Base-by-base conservation (phyloP, 2,797 vertebrate genomes). In the Tragelaphus eurycerus region DNA sequence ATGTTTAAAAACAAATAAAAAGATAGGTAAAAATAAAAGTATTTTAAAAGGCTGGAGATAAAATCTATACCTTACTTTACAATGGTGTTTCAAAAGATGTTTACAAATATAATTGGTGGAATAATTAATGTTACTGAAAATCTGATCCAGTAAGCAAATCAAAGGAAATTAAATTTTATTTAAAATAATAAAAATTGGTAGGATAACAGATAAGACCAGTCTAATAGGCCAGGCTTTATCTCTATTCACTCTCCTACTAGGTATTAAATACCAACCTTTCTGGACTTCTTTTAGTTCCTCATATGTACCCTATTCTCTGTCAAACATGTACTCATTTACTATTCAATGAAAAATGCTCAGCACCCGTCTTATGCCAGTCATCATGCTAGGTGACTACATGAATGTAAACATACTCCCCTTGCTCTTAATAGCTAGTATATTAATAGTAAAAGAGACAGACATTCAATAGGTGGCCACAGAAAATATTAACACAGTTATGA, bases 121-220 rank as follows among this genome's bases (percentile, higher is more conserved):
- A 96, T 59, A 79, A 78, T 71, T 71, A 85, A 71, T 62, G n/a
- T 48, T 29, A 86, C 9, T 87, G 88, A 94, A 82, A 55, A 76
- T 83, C 54, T 86, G 27, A 60, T 67, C 17, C 29, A 94, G 55
- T 83, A 90, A 64, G 54, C 27, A 83, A 74, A 74, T 52, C 57
- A 76, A 90, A 90, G 82, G n/a, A 95, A 82, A 59, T 67, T 86
- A 85, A 90, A 71, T 79, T 86, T 90, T 81, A 21, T n/a, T 60
- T 46, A 54, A 84, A 85, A 85, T 85, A 85, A 71, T 38, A 64
- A 52, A 88, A 76, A 25, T 43, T 21, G 21, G n/a, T 46, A 86
- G 60, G 13, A 60, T 8, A 71, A 23, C 50, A 54, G 38, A 76
- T 17, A 67, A 91, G 74, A 71, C 31, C 16, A 60, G 23, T 71